Percentiles rank a stretch among this genome's conserved stretches.
Evolutionary conservation across 1,140 invertebrate genomes (phyloP).

Genomic region (Lordiphosa collinella): DNA sequence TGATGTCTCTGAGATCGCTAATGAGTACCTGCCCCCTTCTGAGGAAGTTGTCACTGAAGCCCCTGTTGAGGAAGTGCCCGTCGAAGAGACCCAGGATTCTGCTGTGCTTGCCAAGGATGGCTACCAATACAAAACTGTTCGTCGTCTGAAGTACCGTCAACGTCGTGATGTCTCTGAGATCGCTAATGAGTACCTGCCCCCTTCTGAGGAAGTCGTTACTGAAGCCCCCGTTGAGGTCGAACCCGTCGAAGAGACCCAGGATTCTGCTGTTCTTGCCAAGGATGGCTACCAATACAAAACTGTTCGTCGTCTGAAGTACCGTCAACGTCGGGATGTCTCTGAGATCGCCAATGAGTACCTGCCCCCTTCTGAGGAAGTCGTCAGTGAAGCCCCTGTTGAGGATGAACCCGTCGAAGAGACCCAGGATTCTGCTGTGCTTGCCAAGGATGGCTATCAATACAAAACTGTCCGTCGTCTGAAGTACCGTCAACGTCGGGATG

Average conservation of each 20-base stretch:
- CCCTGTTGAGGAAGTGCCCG: constrained; percentile 4
- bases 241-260: constrained; percentile 15
- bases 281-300: constrained; percentile 47
- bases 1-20: constrained; percentile 40
- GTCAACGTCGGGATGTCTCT: constrained; percentile 45
- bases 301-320: constrained; percentile 32
- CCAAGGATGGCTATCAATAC: constrained; percentile 36
- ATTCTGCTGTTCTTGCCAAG: constrained; percentile 22
- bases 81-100: constrained; percentile 14
- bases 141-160: constrained; percentile 36
- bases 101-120: constrained; percentile 35
- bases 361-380: constrained; percentile 26
- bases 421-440: constrained; percentile 27
- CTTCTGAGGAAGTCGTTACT: constrained; percentile 22
- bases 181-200: constrained; percentile 51
- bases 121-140: constrained; percentile 46
- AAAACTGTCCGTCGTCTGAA: constrained; percentile 40
- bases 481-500: constrained; percentile 40
- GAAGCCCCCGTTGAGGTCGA: constrained; percentile 8
- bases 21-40: constrained; percentile 36
- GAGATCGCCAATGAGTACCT: constrained; percentile 44
- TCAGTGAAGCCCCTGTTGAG: constrained; percentile 5
- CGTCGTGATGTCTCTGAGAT: constrained; percentile 53
- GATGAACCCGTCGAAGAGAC: constrained; percentile 7
- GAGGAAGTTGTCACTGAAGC: constrained; percentile 20